phyloP scores from a whole-genome alignment of 2,113 vertebrate genomes.

The Ariopsis seemanni region DNA sequence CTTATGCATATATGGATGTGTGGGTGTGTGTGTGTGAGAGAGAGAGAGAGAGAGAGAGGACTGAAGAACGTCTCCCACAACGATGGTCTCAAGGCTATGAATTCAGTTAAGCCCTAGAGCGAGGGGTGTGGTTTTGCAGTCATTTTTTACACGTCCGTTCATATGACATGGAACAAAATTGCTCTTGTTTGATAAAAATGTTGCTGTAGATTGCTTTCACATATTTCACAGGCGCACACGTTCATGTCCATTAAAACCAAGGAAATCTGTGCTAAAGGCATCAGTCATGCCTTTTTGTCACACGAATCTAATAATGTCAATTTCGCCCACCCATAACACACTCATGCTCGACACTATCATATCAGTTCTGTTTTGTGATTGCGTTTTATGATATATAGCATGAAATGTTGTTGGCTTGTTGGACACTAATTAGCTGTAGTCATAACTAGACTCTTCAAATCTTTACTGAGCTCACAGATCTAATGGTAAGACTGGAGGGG shows the following conservation, averaged over 20 bases:
- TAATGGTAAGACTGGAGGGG: not conserved
- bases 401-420: conserved; percentile 1
- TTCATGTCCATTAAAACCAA: not conserved
- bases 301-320: not conserved
- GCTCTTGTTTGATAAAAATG: not conserved
- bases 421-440: conserved; percentile 29
- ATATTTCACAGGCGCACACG: not conserved
- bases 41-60: not conserved
- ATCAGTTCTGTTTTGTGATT: not conserved
- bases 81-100: not conserved
- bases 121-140: not conserved
- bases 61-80: not conserved
- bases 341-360: not conserved
- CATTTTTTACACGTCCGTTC: not conserved
- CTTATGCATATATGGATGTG: conserved; percentile 25
- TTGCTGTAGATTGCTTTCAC: not conserved
- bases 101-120: not conserved
- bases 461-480: conserved; percentile 18
- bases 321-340: not conserved
- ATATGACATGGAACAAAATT: not conserved
- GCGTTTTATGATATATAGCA: not conserved
- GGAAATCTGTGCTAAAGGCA: not conserved
- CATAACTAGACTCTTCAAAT: conserved; percentile 11
- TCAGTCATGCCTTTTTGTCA: not conserved
- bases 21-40: not conserved